Evolutionary conservation across 2,888 invertebrate genomes (phyloP).

Genomic region (Lasioglossum marginatum): DNA sequence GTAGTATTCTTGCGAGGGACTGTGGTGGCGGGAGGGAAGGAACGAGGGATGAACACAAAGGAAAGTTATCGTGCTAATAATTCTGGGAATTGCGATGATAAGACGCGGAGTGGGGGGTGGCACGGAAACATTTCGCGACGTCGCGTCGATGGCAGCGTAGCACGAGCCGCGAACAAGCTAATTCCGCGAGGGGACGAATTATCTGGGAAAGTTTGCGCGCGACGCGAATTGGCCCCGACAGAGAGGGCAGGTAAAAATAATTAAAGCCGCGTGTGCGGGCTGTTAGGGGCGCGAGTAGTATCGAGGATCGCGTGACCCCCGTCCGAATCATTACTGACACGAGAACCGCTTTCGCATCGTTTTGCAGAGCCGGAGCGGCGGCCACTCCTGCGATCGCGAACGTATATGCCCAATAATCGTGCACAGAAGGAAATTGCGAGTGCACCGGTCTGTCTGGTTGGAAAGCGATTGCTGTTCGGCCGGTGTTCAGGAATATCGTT

Average conservation of each 20-base stretch:
- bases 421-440: slow-evolving; percentile 59
- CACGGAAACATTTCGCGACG: slow-evolving; percentile 19
- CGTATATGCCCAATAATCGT: slow-evolving; percentile 34
- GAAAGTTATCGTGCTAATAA: neutral
- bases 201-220: slow-evolving; percentile 13
- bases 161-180: slow-evolving; percentile 57
- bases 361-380: slow-evolving; percentile 16
- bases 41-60: neutral
- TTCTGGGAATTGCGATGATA: neutral
- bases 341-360: slow-evolving; percentile 63
- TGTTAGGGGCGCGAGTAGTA: slow-evolving; percentile 54
- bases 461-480: slow-evolving; percentile 49
- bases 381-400: slow-evolving; percentile 40
- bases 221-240: slow-evolving; percentile 28
- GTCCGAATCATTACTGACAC: slow-evolving; percentile 73
- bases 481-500: slow-evolving; percentile 49
- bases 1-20: no score
- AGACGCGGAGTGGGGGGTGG: neutral
- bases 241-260: slow-evolving; percentile 62
- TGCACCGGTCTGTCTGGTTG: slow-evolving; percentile 5
- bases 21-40: neutral
- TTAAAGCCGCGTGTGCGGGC: slow-evolving; percentile 40
- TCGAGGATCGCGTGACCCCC: slow-evolving; percentile 72
- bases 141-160: slow-evolving; percentile 37
- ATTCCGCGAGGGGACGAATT: slow-evolving; percentile 40